A percentile compares a stretch with the other conserved stretches of the same genome.
These are phyloP conservation scores for Salmo trutta DNA, from an alignment of 2,797 vertebrate genomes.

Conservation along the genomic window DNA sequence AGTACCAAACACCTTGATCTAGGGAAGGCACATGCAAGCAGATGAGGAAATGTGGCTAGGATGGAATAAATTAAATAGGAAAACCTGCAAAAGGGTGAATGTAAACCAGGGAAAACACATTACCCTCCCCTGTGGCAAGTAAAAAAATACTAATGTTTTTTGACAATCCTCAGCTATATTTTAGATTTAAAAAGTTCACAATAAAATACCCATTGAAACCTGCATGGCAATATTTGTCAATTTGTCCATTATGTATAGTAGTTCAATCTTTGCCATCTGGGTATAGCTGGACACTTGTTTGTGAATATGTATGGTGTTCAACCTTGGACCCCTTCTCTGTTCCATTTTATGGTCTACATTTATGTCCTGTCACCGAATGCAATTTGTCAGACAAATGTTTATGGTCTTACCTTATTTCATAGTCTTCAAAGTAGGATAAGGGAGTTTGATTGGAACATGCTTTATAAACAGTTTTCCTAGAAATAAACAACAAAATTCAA, in stretches of 20 bases:
- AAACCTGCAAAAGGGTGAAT: no score
- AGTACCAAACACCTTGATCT: no score
- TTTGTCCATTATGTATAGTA: constrained; percentile 13
- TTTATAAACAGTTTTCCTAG: background rate
- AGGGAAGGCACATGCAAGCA: no score
- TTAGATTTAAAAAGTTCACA: no score
- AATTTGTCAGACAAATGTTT: constrained; percentile 52
- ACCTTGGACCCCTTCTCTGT: constrained; percentile 65
- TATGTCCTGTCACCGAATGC: constrained; percentile 63
- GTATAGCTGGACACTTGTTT: constrained; percentile 52
- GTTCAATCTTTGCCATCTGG: constrained; percentile 31
- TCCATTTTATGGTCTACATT: constrained; percentile 75
- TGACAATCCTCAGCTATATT: no score
- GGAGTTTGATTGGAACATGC: background rate
- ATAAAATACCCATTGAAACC: background rate
- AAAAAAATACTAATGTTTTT: no score
- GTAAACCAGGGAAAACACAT: no score
- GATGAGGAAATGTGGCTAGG: no score
- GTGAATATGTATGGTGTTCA: constrained; percentile 70
- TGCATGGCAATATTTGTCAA: background rate
- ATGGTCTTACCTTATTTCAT: constrained; percentile 10
- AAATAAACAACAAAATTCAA: background rate
- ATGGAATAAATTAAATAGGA: no score
- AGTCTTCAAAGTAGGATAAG: background rate
- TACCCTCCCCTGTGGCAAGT: no score